Evolutionary conservation across 2,797 vertebrate species (phyloP), one percentile per base, ranked within the genome.

Genomic region (Galago senegalensis): DNA sequence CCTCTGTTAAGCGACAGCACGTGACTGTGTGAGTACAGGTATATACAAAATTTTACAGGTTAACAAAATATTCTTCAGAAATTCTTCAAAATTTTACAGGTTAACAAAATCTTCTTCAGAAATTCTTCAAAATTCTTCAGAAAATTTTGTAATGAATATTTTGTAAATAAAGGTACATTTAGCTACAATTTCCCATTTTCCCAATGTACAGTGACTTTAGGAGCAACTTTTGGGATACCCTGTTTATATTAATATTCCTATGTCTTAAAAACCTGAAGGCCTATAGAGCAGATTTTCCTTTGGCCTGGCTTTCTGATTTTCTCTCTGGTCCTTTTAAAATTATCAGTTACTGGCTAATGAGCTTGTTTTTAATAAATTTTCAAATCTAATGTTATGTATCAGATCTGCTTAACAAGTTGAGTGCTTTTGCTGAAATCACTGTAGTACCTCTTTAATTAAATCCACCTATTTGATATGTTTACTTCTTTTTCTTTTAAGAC

Each of bases 401-500:
- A 83, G 43, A 82, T 46, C 43, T 92, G 69, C 16, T 63, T 67
- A 77, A 84, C 4, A 63, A 58, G 34, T 12, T 53, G 65, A 96
- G 43, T 81, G 18, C 27, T 92, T 82, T 73, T 91, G 70, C 34
- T 94, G 16, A 23, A n/a, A 43, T 83, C 49, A 20, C 75, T 92
- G 70, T 70, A 43, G 46, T n/a, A 18, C 11, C 63, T n/a, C 29
- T 67, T 29, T 13, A 46, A 0, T 84, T 82, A 81, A 37, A 14
- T 43, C 91, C 23, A 67, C 18, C 9, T 75, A 56, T 46, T 89
- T 91, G 75, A 56, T 93, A 69, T 73, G 89, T 95, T 96, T 87
- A 89, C 37, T 94, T 89, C 16, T 61, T 95, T 96, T n/a, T 87
- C n/a, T 85, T 93, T 49, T 14, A 56, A 93, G 56, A 75, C 25